Conservation (phyloP, 2,113 vertebrate genomes). For the Nerophis ophidion region DNA sequence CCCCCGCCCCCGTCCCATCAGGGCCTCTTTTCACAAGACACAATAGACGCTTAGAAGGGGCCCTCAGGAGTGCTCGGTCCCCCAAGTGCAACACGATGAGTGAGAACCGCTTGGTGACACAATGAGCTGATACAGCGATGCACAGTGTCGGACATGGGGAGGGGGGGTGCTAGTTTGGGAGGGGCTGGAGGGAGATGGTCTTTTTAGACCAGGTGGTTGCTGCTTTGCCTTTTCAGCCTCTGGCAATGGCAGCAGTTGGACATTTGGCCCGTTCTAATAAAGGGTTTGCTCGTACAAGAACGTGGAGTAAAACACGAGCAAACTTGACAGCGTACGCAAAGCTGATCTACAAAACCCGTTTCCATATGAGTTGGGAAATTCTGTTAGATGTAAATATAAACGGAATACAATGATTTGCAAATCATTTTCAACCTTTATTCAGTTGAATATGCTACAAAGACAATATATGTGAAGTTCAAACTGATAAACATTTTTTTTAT, state of each 20-base stretch:
- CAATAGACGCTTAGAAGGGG: conserved; percentile 60
- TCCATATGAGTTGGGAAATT: too few species aligned
- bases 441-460: too few species aligned
- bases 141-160: conserved; percentile 36
- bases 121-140: conserved; percentile 46
- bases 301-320: too few species aligned
- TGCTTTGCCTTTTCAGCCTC: conserved; percentile 44
- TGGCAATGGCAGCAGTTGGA: conserved; percentile 58
- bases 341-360: too few species aligned
- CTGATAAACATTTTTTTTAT: too few species aligned
- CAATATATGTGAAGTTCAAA: too few species aligned
- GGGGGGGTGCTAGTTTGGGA: conserved; percentile 29
- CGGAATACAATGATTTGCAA: too few species aligned
- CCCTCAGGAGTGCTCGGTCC: conserved; percentile 53
- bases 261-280: conserved; percentile 1
- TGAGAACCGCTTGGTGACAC: conserved; percentile 60
- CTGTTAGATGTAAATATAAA: too few species aligned
- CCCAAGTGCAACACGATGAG: conserved; percentile 54
- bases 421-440: too few species aligned
- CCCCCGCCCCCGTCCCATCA: conserved; percentile 44
- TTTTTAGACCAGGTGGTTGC: conserved; percentile 59
- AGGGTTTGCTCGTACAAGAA: too few species aligned
- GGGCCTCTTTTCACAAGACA: conserved; percentile 53
- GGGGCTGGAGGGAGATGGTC: conserved; percentile 30
- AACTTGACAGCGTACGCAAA: too few species aligned